Conservation (phyloP, 2,113 vertebrate genomes). For the Notothenia coriiceps region DNA sequence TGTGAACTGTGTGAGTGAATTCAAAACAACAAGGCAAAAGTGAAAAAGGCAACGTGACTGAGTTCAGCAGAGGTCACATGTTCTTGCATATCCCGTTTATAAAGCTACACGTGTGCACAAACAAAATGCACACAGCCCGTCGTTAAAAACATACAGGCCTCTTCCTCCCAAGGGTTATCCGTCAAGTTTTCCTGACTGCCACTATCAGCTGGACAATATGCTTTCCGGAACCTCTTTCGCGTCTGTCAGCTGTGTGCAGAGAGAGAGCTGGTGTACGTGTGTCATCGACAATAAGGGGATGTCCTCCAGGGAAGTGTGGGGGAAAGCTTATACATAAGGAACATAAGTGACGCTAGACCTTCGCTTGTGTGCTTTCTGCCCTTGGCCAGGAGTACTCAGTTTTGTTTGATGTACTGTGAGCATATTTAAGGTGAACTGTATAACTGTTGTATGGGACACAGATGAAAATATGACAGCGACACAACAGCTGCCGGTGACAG, state of each 20-base stretch:
- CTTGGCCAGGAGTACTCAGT: not conserved
- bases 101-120: conserved; percentile 17
- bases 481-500: not conserved
- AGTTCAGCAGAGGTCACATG: conserved; percentile 31
- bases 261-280: conserved; percentile 20
- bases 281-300: conserved; percentile 76
- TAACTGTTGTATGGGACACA: not conserved
- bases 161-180: conserved; percentile 31
- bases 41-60: conserved; percentile 23
- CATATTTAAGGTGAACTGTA: not conserved
- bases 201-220: conserved; percentile 46
- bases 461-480: not conserved
- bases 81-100: conserved; percentile 38
- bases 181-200: conserved; percentile 34
- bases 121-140: not conserved
- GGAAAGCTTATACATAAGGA: not conserved
- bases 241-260: conserved; percentile 38
- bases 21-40: conserved; percentile 21
- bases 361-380: conserved; percentile 38
- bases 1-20: conserved; percentile 54
- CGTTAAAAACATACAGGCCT: conserved; percentile 2
- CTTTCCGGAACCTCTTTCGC: conserved; percentile 13
- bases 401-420: not conserved
- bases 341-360: conserved; percentile 5
- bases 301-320: conserved; percentile 36